Evolutionary conservation across 2,113 vertebrate genomes (phyloP), one percentile per base, ranked within the genome.

Genomic region (Setophaga kirtlandii): DNA sequence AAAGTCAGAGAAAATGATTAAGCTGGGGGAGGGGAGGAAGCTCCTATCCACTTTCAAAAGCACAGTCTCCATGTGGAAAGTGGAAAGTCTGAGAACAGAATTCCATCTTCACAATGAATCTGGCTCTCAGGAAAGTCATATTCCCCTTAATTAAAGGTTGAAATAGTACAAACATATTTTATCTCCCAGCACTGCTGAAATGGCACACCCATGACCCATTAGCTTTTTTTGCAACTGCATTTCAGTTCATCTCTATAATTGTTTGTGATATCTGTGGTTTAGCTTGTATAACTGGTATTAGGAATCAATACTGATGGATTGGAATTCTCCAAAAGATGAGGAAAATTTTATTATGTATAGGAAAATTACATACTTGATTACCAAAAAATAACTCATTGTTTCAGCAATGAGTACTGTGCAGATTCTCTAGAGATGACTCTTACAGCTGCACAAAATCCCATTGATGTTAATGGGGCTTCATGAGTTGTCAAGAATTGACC

Each of bases 1-100:
- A 74, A 70, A 94, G 91, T 97, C 89, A 92, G 95, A 90, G 90
- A 89, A 95, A 94, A 87, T 83, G 6, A 93, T 79, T 92, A 78
- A 94, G 64, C 68, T 0, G 47, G 63, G n/a, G 37, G 52, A 64
- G 55, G 91, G 83, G 53, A 85, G 19, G 59, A 94, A 33, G 49
- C 53, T 83, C 44, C 89, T 74, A 44, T 42, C 52, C 73, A 55
- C 39, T 87, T 93, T 63, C 63, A 77, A 77, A 94, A 95, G 67
- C n/a, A 71, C 42, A 33, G 21, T 65, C 71, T 93, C 63, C 50
- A 49, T 58, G 65, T 70, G 64, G 47, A 74, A 92, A 81, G 33
- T 37, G 75, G 30, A 83, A 89, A 94, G 64, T 30, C 46, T 64
- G 88, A 87, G 86, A 93, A 88, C 24, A 94, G 73, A 84, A 94